Evolutionary conservation across 2,888 invertebrate species (phyloP), one percentile per base, ranked within the genome.

Genomic region (Drosophila diplacantha): DNA sequence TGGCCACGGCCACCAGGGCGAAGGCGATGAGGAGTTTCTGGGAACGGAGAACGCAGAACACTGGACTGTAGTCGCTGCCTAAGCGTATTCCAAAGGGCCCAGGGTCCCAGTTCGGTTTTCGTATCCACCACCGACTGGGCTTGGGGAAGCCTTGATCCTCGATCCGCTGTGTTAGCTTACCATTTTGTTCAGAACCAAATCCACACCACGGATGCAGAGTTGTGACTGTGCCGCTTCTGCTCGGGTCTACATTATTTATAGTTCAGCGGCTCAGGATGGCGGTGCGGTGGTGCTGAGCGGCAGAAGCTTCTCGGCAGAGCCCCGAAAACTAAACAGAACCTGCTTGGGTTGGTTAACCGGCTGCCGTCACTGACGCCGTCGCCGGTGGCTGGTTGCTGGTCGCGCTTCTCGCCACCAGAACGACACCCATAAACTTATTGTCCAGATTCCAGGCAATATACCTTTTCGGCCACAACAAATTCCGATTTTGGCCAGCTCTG

Each of bases 241-340:
- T 70, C 74, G 81, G 68, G 71, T 70, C 81, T 74, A 84, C 83
- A 85, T 84, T 85, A 86, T 86, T 85, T 86, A 86, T 86, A 86
- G 76, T 69, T 76, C 70, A 76, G 66, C 60, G 70, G 59, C 75
- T 85, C 86, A 85, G 85, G 85, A 86, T 85, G 73, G 79, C 58
- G 52, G 43, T 58, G 58, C 65, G 47, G 66, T 52, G 47, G 61
- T 52, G 47, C 35, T 31, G 52, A 35, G 44, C 66, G 72, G 81
- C 84, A 80, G 79, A 80, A 80, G 72, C 83, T 84, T 80, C 84
- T 80, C 78, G 67, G 50, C 69, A 68, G 63, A 72, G 59, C 56
- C 60, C 46, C 55, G 57, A 71, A 77, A 80, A 61, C 58, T 63
- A 52, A 72, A 69, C 67, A 73, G 82, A 78, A 84, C 81, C 78